These are phyloP conservation scores for Epizoanthus fatuus DNA, from an alignment of 92 coral and sea anemone species.

Conservation along the genomic window DNA sequence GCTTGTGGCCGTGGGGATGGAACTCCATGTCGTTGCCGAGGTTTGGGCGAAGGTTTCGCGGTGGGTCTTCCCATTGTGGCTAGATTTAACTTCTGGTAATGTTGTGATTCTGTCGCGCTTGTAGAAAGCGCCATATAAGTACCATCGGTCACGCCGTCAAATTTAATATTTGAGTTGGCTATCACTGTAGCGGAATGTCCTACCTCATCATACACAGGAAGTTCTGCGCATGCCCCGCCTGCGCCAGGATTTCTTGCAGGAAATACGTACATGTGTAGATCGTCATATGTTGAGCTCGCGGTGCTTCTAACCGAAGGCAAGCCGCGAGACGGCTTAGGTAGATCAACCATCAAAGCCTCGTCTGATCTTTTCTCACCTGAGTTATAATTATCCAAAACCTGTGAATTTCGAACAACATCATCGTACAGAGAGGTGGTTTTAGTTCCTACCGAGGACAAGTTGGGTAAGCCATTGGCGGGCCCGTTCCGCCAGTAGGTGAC, in stretches of 20 bases:
- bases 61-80: background rate
- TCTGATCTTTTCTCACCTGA: background rate
- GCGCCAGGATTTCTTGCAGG: background rate
- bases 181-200: background rate
- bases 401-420: background rate
- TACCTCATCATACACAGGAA: background rate
- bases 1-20: too few relatives aligned
- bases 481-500: background rate
- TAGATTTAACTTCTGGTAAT: background rate
- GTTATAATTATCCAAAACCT: background rate
- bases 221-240: background rate
- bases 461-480: too few relatives aligned
- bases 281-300: constrained; percentile 1
- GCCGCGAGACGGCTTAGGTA: too few relatives aligned
- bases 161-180: background rate
- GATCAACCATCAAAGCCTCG: background rate
- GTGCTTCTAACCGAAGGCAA: background rate
- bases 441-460: background rate
- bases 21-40: background rate
- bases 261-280: background rate
- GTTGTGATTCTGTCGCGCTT: background rate
- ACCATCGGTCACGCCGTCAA: background rate
- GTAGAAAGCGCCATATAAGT: background rate
- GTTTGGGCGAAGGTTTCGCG: background rate
- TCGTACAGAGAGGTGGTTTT: background rate